phyloP scores from a whole-genome alignment of 2,888 invertebrate genomes.

The Gryllus longicercus region DNA sequence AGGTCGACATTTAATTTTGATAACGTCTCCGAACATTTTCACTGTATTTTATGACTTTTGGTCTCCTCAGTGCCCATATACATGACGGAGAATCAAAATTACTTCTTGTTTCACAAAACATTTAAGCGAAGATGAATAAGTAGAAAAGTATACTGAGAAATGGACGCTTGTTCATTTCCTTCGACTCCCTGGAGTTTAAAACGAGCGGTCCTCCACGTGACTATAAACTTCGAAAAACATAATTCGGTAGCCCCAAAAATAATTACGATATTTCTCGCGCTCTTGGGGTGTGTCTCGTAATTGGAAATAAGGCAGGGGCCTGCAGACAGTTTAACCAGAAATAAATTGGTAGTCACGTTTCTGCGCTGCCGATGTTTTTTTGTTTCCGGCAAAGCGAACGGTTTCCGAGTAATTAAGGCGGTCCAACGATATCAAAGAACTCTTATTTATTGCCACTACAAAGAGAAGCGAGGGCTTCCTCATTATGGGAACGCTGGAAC shows the following conservation, averaged over 20 bases:
- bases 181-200: too few species aligned
- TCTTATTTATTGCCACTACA: conserved; percentile 8
- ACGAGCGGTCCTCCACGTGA: too few species aligned
- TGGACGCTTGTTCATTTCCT: too few species aligned
- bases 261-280: neutral
- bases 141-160: too few species aligned
- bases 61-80: too few species aligned
- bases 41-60: too few species aligned
- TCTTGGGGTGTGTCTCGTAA: neutral
- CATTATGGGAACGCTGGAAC: conserved; percentile 8
- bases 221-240: neutral
- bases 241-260: neutral
- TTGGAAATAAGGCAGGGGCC: neutral
- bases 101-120: too few species aligned
- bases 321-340: neutral
- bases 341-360: conserved; percentile 17
- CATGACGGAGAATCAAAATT: too few species aligned
- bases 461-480: neutral
- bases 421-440: conserved; percentile 17
- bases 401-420: neutral
- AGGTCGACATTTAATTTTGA: too few species aligned
- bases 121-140: too few species aligned
- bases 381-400: conserved; percentile 8
- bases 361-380: conserved; percentile 6
- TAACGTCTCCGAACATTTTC: too few species aligned